Evolutionary conservation across 1,140 invertebrate species (phyloP).

Genomic region (Ceratoteleas bidentatus): DNA sequence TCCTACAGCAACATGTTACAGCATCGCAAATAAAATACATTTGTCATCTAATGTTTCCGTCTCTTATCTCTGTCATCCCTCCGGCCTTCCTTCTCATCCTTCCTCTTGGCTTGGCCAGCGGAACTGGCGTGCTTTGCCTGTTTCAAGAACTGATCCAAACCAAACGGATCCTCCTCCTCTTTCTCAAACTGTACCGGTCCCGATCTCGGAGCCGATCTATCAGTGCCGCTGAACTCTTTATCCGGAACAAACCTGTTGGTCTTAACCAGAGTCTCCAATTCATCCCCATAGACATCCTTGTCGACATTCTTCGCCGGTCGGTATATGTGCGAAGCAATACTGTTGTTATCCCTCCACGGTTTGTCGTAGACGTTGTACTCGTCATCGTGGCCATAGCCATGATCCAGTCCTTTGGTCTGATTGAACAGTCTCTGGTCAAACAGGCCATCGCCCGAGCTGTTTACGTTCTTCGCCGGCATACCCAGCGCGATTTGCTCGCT

Average conservation of each 20-base stretch:
- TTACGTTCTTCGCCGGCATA: slow-evolving; percentile 91
- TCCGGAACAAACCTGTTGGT: slow-evolving; percentile 96
- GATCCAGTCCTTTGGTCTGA: slow-evolving; percentile 96
- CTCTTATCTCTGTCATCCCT: slow-evolving; percentile 78
- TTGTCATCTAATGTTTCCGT: slow-evolving; percentile 77
- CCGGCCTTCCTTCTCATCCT: slow-evolving; percentile 77
- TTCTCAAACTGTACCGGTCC: slow-evolving; percentile 98
- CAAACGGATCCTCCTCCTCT: slow-evolving; percentile 97
- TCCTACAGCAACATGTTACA: too few relatives aligned
- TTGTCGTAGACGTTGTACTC: slow-evolving; percentile 99
- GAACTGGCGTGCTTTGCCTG: slow-evolving; percentile 94
- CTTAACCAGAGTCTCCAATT: slow-evolving; percentile 91
- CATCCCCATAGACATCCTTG: slow-evolving; percentile 94
- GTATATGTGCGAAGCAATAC: slow-evolving; percentile 94
- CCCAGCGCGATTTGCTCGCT: slow-evolving; percentile 99
- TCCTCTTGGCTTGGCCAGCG: slow-evolving; percentile 69
- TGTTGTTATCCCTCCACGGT: slow-evolving; percentile 92
- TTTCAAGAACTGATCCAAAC: slow-evolving; percentile 98
- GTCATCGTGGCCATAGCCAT: slow-evolving; percentile 98
- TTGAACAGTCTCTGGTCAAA: slow-evolving; percentile 99
- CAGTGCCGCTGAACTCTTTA: slow-evolving; percentile 96
- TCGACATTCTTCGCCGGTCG: slow-evolving; percentile 94
- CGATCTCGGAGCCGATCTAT: slow-evolving; percentile 86
- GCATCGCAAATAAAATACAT: too few relatives aligned
- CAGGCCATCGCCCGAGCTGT: slow-evolving; percentile 88